A percentile compares a stretch with the other conserved stretches of the same genome.
phyloP scores from a whole-genome alignment of 2,797 vertebrate genomes.

The Bufotes viridis region DNA sequence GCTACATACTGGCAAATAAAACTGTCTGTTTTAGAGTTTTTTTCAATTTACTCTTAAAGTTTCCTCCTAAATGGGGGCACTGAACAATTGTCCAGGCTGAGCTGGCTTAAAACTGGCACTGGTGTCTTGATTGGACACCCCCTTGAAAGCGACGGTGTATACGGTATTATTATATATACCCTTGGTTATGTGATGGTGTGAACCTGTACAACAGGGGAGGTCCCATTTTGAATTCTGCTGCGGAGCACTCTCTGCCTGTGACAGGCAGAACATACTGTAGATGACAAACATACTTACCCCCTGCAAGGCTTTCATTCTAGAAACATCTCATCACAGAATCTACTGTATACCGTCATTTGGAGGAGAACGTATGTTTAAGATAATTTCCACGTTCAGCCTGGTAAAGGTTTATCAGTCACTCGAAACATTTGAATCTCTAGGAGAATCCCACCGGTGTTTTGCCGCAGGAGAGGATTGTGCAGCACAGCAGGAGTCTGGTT shows the following conservation, averaged over 20 bases:
- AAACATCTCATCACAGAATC: background rate
- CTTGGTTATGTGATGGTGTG: too few species aligned
- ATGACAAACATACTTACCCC: background rate
- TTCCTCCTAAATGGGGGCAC: too few species aligned
- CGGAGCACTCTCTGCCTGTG: background rate
- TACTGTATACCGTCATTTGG: background rate
- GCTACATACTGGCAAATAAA: too few species aligned
- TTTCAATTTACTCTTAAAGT: too few species aligned
- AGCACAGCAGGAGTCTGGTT: background rate
- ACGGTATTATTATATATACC: too few species aligned
- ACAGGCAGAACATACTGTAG: background rate
- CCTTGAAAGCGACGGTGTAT: too few species aligned
- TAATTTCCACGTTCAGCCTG: background rate
- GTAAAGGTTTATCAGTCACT: background rate
- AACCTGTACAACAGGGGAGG: too few species aligned
- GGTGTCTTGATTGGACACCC: too few species aligned
- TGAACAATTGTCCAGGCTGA: too few species aligned
- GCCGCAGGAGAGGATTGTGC: constrained; percentile 10
- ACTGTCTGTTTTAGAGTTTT: too few species aligned
- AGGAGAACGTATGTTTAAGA: background rate
- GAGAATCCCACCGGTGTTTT: background rate
- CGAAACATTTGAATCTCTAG: background rate
- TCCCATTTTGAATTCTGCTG: too few species aligned
- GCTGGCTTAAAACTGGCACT: too few species aligned
- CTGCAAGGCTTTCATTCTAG: background rate